Percentiles rank a stretch among this genome's conserved stretches.
Evolutionary conservation across 2,888 invertebrate species (phyloP).

Genomic region (Argyresthia goedartella): DNA sequence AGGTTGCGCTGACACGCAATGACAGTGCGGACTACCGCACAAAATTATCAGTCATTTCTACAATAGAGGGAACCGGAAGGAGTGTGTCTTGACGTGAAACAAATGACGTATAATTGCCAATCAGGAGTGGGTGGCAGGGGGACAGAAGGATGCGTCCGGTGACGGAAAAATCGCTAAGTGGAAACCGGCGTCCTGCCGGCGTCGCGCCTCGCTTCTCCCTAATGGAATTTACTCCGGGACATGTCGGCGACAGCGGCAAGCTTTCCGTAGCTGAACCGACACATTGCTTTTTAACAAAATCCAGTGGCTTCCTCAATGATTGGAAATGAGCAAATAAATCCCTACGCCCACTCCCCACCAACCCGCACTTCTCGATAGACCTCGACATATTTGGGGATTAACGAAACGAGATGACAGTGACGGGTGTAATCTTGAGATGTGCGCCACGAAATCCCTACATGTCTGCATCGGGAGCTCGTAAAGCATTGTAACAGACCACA

Average conservation of each 20-base stretch:
- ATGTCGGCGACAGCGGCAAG: not conserved
- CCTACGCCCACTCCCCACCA: no score
- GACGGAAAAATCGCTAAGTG: conserved; percentile 35
- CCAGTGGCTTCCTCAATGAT: no score
- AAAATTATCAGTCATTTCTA: no score
- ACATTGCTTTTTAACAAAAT: not conserved
- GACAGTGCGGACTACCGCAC: not conserved
- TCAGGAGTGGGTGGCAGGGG: not conserved
- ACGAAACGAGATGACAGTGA: not conserved
- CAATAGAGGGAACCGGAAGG: not conserved
- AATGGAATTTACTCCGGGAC: conserved; percentile 36
- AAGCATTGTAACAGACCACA: no score
- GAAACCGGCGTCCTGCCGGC: conserved; percentile 24
- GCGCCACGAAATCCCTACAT: not conserved
- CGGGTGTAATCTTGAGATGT: not conserved
- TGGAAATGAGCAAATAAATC: no score
- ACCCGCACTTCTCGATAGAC: no score
- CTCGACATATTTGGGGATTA: no score
- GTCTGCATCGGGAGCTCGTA: not conserved
- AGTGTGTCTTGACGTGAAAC: not conserved
- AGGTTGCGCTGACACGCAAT: not conserved
- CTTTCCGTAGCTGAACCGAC: not conserved
- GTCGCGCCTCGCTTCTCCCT: conserved; percentile 25
- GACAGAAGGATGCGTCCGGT: not conserved
- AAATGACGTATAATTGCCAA: conserved; percentile 8